phyloP scores from a whole-genome alignment of 2,113 vertebrate species.

The Stigmatopora nigra region DNA sequence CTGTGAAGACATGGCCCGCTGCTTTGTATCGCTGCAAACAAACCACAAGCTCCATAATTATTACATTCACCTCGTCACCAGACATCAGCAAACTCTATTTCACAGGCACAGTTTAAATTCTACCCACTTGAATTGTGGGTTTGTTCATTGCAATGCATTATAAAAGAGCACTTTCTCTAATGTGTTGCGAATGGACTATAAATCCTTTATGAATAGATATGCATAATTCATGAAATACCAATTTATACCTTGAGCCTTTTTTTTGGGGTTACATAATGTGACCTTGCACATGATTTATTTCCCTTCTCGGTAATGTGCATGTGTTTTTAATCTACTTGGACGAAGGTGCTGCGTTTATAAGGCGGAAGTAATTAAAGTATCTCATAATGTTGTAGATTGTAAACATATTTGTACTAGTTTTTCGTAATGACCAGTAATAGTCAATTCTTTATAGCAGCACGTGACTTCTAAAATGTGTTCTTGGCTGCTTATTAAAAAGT shows the following conservation, averaged over 20 bases:
- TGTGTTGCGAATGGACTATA: constrained; percentile 16
- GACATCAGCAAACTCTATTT: neutral
- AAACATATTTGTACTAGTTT: neutral
- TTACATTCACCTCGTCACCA: neutral
- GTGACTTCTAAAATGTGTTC: neutral
- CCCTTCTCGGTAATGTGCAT: neutral
- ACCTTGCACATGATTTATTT: neutral
- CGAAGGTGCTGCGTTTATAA: neutral
- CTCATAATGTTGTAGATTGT: neutral
- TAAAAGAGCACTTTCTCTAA: constrained; percentile 23
- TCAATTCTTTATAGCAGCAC: neutral
- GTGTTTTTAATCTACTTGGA: neutral
- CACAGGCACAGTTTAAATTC: constrained; percentile 21
- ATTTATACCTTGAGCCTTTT: constrained; percentile 18
- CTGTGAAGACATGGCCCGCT: constrained; percentile 44
- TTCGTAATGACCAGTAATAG: too few species aligned
- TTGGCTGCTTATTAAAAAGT: neutral
- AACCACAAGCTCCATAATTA: neutral
- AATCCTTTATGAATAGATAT: constrained; percentile 46
- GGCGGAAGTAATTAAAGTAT: neutral
- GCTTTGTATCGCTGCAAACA: constrained; percentile 43
- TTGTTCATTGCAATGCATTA: constrained; percentile 21
- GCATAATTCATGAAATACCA: constrained; percentile 33
- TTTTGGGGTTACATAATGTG: constrained; percentile 22
- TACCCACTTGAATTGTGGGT: neutral